Base-by-base conservation (phyloP, 2,888 invertebrate genomes). In the Lasioglossum morio region DNA sequence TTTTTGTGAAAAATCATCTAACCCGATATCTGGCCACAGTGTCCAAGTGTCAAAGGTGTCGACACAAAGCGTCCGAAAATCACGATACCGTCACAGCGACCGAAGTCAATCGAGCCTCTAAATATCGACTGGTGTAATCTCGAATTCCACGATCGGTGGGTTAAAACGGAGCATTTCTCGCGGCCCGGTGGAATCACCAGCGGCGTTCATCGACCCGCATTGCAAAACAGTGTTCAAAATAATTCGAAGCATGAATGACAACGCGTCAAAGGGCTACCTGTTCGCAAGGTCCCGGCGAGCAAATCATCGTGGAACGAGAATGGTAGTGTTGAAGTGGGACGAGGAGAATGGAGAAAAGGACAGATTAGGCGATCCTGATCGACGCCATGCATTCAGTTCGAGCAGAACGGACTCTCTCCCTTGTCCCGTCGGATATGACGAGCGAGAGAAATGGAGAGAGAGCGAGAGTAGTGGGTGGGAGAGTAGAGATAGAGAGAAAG, bases 351-450 rank as follows among this genome's bases (percentile, higher is more conserved):
- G 69, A 37, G 69, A 77, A n/a, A 53, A 34, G 76, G 73, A 69
- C 73, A 79, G 84, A 78, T 79, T 57, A 78, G 74, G 57, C 80
- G 79, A 84, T 63, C 72, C 80, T 40, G 37, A 72, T 40, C 72
- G 34, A 70, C 78, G 57, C 53, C 72, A 30, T 48, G 76, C 77
- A n/a, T 77, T 77, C 76, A 75, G 73, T 72, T 23, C 46, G 57
- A 4, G 77, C 75, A 16, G 69, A 72, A 78, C 57, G 63, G 63
- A 63, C 77, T 77, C 69, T 73, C 81, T 78, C 66, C 73, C 63
- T 66, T 77, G 73, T 79, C 69, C 81, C 79, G 76, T 83, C 88
- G 79, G 83, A 82, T 84, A 86, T 88, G 90, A 90, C 86, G 84
- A 77, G 83, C 63, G 30, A 63, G 63, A 63, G 30, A 14, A 12